Base-by-base conservation (phyloP, 2,113 vertebrate species). In the Thryonomys swinderianus region DNA sequence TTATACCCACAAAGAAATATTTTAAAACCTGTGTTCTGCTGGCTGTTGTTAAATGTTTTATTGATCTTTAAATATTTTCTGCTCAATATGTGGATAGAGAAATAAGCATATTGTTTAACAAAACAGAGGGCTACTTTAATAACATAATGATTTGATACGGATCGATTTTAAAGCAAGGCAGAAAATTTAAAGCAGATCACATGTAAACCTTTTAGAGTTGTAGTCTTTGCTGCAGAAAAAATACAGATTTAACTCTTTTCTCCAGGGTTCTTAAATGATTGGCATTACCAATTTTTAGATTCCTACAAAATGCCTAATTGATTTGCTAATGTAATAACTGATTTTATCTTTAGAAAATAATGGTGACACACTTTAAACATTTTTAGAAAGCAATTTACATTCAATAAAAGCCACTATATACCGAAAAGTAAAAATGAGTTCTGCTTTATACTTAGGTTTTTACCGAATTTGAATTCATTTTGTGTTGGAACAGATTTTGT, bases 401-500 rank as follows among this genome's bases (percentile, higher is more conserved):
- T 37, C 78, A 13, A 2, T 92, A 95, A 90, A 96, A 45, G 81
- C 48, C 85, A 97, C 96, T 96, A 96, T 62, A 4, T 89, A 94
- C 53, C 88, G 69, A 94, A 82, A 42, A 80, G 71, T 6, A 86
- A 93, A 95, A 97, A 85, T 88, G 30, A 57, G 67, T 96, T 78
- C 40, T 85, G n/a, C 76, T 64, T 95, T 0, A 0, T 62, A 94
- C 76, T 78, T 95, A 87, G 3, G 57, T 90, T 95, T 97, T 97
- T 96, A 93, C 89, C 42, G 64, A 94, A 23, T 88, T 97, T 88
- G 32, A 96, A 95, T 94, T 91, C 0, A 45, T 93, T 97, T 94
- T 97, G 4, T 97, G 97, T 96, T 89, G 96, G 37, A 98, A 82
- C 21, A 92, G 82, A 97, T 97, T 96, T 96, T 97, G 71, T 95